Evolutionary conservation across 2,888 invertebrate species (phyloP).

Genomic region (Drosophila neutralis): DNA sequence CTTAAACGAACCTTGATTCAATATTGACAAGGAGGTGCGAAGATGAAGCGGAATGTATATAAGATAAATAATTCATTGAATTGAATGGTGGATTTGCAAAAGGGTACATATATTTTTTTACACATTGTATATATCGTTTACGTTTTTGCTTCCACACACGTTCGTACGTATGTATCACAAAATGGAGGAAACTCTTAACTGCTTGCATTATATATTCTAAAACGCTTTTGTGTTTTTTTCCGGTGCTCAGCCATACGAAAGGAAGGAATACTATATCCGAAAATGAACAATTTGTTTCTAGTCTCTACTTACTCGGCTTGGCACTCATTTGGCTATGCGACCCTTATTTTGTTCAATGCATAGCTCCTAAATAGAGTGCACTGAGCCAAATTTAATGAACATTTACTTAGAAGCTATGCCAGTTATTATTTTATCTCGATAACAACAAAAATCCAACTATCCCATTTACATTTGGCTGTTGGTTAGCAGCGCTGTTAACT

Average conservation of each 20-base stretch:
- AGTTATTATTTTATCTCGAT: constrained; percentile 12
- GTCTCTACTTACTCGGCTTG: constrained; percentile 44
- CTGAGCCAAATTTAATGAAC: constrained; percentile 29
- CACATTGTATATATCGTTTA: constrained; percentile 62
- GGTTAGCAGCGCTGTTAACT: constrained; percentile 45
- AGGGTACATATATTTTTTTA: constrained; percentile 69
- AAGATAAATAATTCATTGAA: constrained; percentile 29
- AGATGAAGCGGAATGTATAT: constrained; percentile 50
- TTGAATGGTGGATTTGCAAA: constrained; percentile 52
- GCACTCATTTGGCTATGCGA: constrained; percentile 70
- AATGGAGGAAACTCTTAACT: constrained; percentile 24
- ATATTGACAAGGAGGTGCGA: constrained; percentile 30
- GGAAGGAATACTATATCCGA: constrained; percentile 20
- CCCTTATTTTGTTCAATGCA: constrained; percentile 34
- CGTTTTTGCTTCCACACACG: constrained; percentile 59
- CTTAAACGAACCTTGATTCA: constrained; percentile 27
- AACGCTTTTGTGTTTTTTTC: constrained; percentile 25
- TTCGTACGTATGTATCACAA: constrained; percentile 37
- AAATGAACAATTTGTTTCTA: constrained; percentile 57
- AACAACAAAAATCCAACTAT: constrained; percentile 6
- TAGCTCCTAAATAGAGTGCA: constrained; percentile 64
- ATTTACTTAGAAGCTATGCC: constrained; percentile 20
- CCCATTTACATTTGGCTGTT: constrained; percentile 37
- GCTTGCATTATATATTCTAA: constrained; percentile 34
- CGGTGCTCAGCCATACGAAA: constrained; percentile 39